These are phyloP conservation scores for Chloroclysta siterata DNA, from an alignment of 2,888 invertebrate species.

Conservation along the genomic window DNA sequence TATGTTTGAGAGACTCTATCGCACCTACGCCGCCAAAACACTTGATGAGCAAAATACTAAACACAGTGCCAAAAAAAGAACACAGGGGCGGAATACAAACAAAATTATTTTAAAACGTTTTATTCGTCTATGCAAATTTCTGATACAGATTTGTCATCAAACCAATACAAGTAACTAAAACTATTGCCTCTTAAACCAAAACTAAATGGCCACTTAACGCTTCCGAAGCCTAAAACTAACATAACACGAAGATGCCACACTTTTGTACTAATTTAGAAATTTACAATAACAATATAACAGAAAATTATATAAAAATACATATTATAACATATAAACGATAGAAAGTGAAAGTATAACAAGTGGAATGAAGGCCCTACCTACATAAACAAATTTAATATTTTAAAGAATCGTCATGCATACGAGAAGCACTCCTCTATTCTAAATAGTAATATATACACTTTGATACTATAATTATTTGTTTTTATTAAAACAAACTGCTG, in stretches of 20 bases:
- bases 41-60: conserved; percentile 6
- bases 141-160: conserved; percentile 69
- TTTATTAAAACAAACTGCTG: neutral
- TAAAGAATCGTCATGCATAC: conserved; percentile 36
- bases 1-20: no score
- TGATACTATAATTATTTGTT: neutral
- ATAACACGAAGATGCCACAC: conserved; percentile 65
- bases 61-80: neutral
- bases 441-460: neutral
- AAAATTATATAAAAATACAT: conserved; percentile 51
- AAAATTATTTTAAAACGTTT: conserved; percentile 72
- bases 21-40: conserved; percentile 16
- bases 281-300: conserved; percentile 62
- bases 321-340: conserved; percentile 44
- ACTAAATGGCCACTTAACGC: conserved; percentile 78
- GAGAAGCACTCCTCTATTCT: neutral
- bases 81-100: conserved; percentile 15
- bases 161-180: conserved; percentile 66
- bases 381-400: conserved; percentile 22
- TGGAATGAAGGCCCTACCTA: conserved; percentile 60
- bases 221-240: conserved; percentile 64
- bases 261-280: conserved; percentile 81
- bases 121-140: conserved; percentile 78
- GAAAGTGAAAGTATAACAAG: conserved; percentile 78
- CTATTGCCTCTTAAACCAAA: conserved; percentile 73